Evolutionary conservation across 1,140 invertebrate species (phyloP).

Genomic region (Lanistes nyassanus): DNA sequence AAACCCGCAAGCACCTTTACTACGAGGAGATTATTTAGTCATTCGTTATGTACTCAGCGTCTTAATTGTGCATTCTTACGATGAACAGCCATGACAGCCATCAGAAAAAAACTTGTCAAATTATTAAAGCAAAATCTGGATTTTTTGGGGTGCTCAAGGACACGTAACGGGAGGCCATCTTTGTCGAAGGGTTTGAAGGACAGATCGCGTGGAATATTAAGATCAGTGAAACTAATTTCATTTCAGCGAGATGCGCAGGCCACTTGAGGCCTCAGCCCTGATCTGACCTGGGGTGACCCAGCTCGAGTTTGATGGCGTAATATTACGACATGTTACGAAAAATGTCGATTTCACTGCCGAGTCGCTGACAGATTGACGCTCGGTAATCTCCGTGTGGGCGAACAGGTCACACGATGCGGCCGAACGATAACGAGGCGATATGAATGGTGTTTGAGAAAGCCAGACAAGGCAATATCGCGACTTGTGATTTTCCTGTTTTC

Average conservation of each 20-base stretch:
- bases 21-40: too few relatives aligned
- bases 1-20: too few relatives aligned
- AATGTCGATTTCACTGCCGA: conserved; percentile 16
- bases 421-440: conserved; percentile 4
- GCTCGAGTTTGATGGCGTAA: conserved; percentile 14
- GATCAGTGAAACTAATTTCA: conserved; percentile 20
- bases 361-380: conserved; percentile 24
- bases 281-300: conserved; percentile 17
- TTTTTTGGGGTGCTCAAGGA: too few relatives aligned
- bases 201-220: not conserved
- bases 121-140: too few relatives aligned
- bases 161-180: too few relatives aligned
- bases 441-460: conserved; percentile 8
- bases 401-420: conserved; percentile 6
- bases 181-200: too few relatives aligned
- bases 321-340: conserved; percentile 24
- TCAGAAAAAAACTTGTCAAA: too few relatives aligned
- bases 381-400: conserved; percentile 14
- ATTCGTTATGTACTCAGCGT: too few relatives aligned
- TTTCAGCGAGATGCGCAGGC: conserved; percentile 4
- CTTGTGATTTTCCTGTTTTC: not conserved
- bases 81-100: too few relatives aligned
- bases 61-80: too few relatives aligned
- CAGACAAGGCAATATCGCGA: conserved; percentile 11
- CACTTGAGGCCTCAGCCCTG: not conserved